phyloP scores from a whole-genome alignment of 2,888 invertebrate genomes.

The Watsonalla binaria region DNA sequence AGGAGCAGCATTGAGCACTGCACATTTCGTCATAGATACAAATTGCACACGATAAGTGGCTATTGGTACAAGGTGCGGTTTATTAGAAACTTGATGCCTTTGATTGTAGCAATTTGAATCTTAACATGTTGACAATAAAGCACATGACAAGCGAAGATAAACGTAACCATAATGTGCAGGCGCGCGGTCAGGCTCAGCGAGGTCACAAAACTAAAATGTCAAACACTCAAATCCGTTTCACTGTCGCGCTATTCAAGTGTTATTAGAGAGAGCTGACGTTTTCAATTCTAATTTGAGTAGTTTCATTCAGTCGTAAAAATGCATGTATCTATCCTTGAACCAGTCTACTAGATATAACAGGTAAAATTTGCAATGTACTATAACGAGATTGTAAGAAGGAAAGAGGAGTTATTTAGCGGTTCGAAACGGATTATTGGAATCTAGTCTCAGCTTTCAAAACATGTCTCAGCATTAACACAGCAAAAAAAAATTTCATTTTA shows the following conservation, averaged over 20 bases:
- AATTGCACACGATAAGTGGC: constrained; percentile 47
- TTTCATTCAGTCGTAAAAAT: no score
- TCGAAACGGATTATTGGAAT: neutral
- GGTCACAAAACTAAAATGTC: constrained; percentile 67
- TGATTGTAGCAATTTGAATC: constrained; percentile 24
- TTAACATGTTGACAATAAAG: constrained; percentile 26
- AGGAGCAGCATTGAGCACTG: constrained; percentile 6
- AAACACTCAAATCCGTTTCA: constrained; percentile 58
- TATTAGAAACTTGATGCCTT: constrained; percentile 14
- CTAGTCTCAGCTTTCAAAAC: neutral
- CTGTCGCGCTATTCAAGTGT: constrained; percentile 27
- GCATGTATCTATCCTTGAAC: no score
- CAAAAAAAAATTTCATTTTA: no score
- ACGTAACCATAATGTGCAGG: constrained; percentile 44
- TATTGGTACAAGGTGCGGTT: constrained; percentile 43
- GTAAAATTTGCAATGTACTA: no score
- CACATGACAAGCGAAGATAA: constrained; percentile 20
- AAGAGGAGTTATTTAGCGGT: neutral
- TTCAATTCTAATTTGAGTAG: neutral
- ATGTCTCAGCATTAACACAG: no score
- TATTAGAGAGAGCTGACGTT: constrained; percentile 1
- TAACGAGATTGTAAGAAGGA: neutral
- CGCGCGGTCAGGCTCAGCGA: constrained; percentile 54
- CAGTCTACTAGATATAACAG: no score
- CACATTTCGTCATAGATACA: constrained; percentile 52